Conservation (phyloP, 2,888 invertebrate genomes). For the Leptopilina syphax region DNA sequence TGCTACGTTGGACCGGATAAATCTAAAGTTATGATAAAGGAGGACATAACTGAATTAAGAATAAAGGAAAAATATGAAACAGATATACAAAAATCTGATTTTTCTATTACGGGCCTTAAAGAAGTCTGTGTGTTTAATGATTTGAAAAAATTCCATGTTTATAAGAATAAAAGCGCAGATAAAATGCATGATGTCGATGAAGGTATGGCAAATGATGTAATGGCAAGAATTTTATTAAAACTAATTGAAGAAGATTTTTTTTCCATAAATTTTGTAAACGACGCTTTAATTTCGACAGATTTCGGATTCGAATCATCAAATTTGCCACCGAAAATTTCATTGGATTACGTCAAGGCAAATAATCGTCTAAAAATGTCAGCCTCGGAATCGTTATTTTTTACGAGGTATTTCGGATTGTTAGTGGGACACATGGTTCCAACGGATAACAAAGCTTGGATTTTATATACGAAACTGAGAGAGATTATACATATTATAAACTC, state of each 20-base stretch:
- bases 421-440: neutral
- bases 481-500: conserved; percentile 2
- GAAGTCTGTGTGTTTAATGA: conserved; percentile 42
- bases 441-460: conserved; percentile 1
- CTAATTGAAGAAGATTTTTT: neutral
- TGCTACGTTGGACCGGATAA: conserved; percentile 6
- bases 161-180: conserved; percentile 40
- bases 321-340: neutral
- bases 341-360: neutral
- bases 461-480: neutral
- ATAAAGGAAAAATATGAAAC: conserved; percentile 7
- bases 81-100: neutral
- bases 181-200: conserved; percentile 44
- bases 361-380: conserved; percentile 16
- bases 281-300: conserved; percentile 19
- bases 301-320: conserved; percentile 45
- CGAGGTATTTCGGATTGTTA: conserved; percentile 6
- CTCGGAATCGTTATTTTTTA: conserved; percentile 3
- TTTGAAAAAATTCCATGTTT: conserved; percentile 36
- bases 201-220: conserved; percentile 8
- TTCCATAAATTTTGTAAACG: conserved; percentile 1
- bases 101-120: conserved; percentile 22
- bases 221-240: neutral
- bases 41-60: conserved; percentile 3
- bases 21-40: conserved; percentile 1